These are phyloP conservation scores for Thryonomys swinderianus DNA, from an alignment of 2,113 vertebrate species.

Conservation along the genomic window DNA sequence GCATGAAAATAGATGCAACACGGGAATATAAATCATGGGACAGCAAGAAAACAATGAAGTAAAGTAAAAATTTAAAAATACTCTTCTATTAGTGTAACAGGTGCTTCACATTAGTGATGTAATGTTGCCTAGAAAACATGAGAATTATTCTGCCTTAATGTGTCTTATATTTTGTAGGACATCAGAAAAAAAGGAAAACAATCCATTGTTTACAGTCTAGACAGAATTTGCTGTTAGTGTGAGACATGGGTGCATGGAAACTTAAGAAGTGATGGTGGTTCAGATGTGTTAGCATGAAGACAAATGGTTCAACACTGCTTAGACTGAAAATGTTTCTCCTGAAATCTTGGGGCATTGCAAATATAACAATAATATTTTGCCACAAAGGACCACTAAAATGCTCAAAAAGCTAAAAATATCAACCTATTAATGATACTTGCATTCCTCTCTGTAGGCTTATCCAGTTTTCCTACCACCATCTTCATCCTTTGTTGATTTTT, in stretches of 20 bases:
- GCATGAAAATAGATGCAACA: background rate
- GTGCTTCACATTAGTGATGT: constrained; percentile 43
- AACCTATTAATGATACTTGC: background rate
- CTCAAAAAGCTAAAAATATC: background rate
- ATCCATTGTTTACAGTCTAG: background rate
- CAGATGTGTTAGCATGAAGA: background rate
- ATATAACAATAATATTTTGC: background rate
- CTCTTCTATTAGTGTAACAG: background rate
- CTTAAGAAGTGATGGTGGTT: background rate
- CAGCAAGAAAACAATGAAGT: constrained; percentile 1
- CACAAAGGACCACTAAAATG: background rate
- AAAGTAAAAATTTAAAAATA: background rate
- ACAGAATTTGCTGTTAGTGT: background rate
- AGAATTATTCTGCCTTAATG: background rate
- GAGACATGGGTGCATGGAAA: background rate
- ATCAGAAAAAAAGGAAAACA: background rate
- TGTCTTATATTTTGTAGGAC: background rate
- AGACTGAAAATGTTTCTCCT: background rate
- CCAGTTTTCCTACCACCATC: background rate
- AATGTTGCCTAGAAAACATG: constrained; percentile 11
- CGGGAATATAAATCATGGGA: background rate
- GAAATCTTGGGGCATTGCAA: background rate
- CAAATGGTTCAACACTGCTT: background rate
- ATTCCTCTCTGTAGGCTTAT: background rate
- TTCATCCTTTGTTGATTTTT: background rate